phyloP scores from a whole-genome alignment of 1,140 invertebrate genomes.

The Bathynomus jamesi region DNA sequence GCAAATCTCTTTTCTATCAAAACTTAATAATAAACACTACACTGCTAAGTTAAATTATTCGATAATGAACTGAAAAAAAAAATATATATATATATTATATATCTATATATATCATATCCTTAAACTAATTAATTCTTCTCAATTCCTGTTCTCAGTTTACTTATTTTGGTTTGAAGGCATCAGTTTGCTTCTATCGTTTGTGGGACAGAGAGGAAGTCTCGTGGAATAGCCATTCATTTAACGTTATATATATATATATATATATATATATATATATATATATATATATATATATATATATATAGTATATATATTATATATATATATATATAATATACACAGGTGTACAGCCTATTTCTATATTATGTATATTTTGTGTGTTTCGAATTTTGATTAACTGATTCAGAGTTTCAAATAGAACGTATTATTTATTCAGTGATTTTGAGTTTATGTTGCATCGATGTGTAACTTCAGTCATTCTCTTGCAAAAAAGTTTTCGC shows the following conservation, averaged over 20 bases:
- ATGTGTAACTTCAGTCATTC: no score
- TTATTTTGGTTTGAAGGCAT: neutral
- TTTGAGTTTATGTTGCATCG: no score
- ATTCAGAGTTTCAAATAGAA: no score
- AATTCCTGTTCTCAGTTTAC: neutral
- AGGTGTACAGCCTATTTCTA: no score
- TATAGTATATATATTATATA: neutral
- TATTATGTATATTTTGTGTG: neutral
- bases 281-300: constrained; percentile 2
- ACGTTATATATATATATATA: constrained; percentile 8
- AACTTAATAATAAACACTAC: no score
- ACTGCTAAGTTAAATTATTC: no score
- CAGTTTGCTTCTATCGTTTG: neutral
- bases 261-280: constrained; percentile 8
- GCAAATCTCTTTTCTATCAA: no score
- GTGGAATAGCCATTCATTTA: neutral
- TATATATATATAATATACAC: constrained; percentile 4
- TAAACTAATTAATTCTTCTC: neutral
- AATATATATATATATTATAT: constrained; percentile 7
- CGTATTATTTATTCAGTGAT: no score
- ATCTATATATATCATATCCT: constrained; percentile 4
- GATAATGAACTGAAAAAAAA: no score
- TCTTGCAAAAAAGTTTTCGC: no score
- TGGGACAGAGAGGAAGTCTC: neutral
- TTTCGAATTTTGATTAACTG: no score